A percentile compares a stretch with the other conserved stretches of the same genome.
phyloP scores from a whole-genome alignment of 1,140 invertebrate species.

The Drosophila serrata region DNA sequence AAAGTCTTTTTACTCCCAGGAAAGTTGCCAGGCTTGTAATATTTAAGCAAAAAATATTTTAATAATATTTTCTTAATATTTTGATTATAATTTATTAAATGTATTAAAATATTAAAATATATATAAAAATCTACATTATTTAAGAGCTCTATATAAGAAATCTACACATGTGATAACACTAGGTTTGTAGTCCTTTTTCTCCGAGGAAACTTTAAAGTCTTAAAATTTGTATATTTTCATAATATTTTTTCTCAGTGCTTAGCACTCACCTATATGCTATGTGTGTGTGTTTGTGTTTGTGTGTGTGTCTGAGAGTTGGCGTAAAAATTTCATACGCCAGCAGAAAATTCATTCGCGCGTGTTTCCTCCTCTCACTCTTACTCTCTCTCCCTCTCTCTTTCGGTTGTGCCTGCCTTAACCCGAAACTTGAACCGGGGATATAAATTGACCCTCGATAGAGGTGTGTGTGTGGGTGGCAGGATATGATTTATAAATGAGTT shows the following conservation, averaged over 20 bases:
- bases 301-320: slow-evolving; percentile 31
- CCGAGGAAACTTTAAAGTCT: background rate
- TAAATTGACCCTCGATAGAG: slow-evolving; percentile 25
- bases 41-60: too few relatives aligned
- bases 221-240: background rate
- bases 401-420: background rate
- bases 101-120: too few relatives aligned
- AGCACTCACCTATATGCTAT: background rate
- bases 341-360: slow-evolving; percentile 75
- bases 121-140: too few relatives aligned
- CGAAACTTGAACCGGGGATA: slow-evolving; percentile 26
- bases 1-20: too few relatives aligned
- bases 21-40: too few relatives aligned
- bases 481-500: slow-evolving; percentile 53
- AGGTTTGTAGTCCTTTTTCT: too few relatives aligned
- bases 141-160: too few relatives aligned
- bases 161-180: too few relatives aligned
- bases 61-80: too few relatives aligned
- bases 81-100: too few relatives aligned
- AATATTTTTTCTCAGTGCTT: background rate
- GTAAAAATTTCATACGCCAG: slow-evolving; percentile 74
- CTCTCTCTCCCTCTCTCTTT: background rate
- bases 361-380: background rate
- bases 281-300: background rate
- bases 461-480: slow-evolving; percentile 1